These are phyloP conservation scores for Bombus picipes DNA, from an alignment of 1,140 invertebrate species.

Conservation along the genomic window DNA sequence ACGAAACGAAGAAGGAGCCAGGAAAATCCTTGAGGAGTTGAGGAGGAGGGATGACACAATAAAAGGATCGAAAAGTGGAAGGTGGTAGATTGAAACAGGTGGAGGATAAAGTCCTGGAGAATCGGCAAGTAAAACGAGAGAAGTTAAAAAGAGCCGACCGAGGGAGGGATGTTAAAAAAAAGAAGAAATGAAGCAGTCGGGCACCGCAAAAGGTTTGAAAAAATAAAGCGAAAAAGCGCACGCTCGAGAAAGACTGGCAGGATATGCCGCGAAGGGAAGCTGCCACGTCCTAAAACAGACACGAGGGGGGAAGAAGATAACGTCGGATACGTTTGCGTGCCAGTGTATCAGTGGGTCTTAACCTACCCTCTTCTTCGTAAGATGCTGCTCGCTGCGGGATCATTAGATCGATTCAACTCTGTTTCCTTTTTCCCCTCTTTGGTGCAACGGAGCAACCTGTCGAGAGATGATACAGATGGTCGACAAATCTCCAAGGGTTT, in stretches of 20 bases:
- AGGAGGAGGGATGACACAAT: background rate
- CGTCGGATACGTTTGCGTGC: conserved; percentile 20
- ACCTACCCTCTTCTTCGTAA: background rate
- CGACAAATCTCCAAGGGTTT: background rate
- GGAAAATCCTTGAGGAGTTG: conserved; percentile 22
- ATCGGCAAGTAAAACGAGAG: conserved; percentile 46
- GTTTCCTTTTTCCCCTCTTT: background rate
- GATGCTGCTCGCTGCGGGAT: background rate
- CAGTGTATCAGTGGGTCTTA: conserved; percentile 41
- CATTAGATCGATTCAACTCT: background rate
- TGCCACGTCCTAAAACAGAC: conserved; percentile 21
- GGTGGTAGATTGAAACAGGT: conserved; percentile 52
- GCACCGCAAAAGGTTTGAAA: conserved; percentile 30
- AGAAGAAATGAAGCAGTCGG: background rate
- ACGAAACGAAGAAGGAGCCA: background rate
- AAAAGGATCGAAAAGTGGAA: conserved; percentile 3
- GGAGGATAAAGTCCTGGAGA: conserved; percentile 41
- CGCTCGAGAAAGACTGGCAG: conserved; percentile 22
- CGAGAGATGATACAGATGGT: conserved; percentile 2
- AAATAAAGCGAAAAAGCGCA: conserved; percentile 5
- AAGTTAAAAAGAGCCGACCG: conserved; percentile 43
- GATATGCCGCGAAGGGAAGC: conserved; percentile 12
- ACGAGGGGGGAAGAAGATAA: background rate
- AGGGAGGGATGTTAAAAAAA: background rate
- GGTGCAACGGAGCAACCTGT: background rate